Evolutionary conservation across 2,888 invertebrate genomes (phyloP).

Genomic region (Tinea semifulvella): DNA sequence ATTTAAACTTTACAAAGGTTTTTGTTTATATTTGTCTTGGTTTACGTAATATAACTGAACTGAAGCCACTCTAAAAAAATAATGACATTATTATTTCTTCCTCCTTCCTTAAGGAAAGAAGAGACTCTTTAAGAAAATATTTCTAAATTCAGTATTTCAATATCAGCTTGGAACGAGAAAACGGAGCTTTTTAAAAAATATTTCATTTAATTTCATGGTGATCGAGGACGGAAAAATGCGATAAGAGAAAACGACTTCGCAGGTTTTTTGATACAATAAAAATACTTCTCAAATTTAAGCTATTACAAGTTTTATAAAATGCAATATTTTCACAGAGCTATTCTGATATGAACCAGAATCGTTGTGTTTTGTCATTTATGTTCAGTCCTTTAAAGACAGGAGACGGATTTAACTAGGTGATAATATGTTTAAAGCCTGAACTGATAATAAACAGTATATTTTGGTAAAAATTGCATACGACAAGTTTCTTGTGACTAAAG

Average conservation of each 20-base stretch:
- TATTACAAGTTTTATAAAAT: background rate
- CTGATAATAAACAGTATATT: no score
- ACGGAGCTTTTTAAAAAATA: conserved; percentile 20
- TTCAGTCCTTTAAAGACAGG: no score
- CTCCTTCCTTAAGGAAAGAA: conserved; percentile 12
- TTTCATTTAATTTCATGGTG: conserved; percentile 15
- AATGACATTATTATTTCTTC: conserved; percentile 11
- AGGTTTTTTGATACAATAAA: conserved; percentile 6
- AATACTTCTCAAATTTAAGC: background rate
- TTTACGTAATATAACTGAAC: conserved; percentile 5
- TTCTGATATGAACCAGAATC: no score
- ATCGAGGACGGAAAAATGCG: conserved; percentile 10
- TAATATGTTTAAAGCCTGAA: no score
- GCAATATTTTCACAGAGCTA: no score
- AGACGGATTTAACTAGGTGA: no score
- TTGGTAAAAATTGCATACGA: no score
- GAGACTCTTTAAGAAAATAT: conserved; percentile 17
- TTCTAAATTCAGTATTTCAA: conserved; percentile 21
- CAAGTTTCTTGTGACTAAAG: no score
- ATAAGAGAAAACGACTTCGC: conserved; percentile 4
- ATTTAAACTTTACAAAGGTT: background rate
- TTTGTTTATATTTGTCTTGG: background rate
- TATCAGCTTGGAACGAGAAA: conserved; percentile 19
- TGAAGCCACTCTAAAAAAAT: conserved; percentile 9
- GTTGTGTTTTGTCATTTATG: no score